Percentiles rank a stretch among this genome's conserved stretches.
Evolutionary conservation across 2,888 invertebrate species (phyloP).

Genomic region (Trimorus sp.): DNA sequence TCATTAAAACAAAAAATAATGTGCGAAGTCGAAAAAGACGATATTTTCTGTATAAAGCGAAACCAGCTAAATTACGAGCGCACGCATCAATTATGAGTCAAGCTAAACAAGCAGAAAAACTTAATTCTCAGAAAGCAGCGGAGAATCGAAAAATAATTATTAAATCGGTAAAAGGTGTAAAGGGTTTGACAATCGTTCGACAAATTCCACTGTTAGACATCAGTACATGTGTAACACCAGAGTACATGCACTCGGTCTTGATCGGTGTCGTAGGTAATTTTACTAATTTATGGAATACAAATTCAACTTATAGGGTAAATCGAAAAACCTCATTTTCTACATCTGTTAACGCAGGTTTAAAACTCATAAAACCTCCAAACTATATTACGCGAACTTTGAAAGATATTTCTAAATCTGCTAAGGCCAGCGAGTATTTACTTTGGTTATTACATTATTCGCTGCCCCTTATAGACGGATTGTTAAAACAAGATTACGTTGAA

Average conservation of each 20-base stretch:
- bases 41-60: neutral
- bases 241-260: constrained; percentile 47
- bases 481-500: neutral
- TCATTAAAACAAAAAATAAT: neutral
- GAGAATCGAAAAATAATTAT: neutral
- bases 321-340: neutral
- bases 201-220: constrained; percentile 17
- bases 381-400: neutral
- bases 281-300: neutral
- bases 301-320: neutral
- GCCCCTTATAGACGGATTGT: neutral
- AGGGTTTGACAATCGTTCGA: constrained; percentile 1
- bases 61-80: constrained; percentile 1
- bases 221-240: constrained; percentile 29
- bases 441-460: neutral
- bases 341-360: constrained; percentile 1
- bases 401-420: neutral
- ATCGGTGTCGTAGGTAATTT: constrained; percentile 18
- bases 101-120: neutral
- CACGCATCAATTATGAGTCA: neutral
- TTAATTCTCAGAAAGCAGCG: neutral
- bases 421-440: neutral
- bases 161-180: constrained; percentile 7
- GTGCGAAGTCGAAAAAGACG: neutral
- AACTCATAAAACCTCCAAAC: constrained; percentile 2